phyloP scores from a whole-genome alignment of 2,888 invertebrate genomes.

The Pogonocherus hispidulus region DNA sequence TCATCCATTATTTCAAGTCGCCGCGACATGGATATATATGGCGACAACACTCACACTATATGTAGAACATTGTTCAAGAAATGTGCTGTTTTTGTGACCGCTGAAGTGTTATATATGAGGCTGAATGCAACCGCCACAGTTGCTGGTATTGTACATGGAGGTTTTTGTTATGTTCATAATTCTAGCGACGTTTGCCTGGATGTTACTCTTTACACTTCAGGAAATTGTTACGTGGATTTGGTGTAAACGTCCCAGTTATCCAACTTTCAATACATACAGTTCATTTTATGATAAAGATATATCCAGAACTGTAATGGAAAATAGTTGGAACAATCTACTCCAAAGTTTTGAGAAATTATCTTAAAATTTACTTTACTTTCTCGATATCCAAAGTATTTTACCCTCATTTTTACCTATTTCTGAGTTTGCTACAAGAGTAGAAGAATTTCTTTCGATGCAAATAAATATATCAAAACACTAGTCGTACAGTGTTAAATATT shows the following conservation, averaged over 20 bases:
- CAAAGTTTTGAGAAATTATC: no score
- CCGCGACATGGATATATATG: slow-evolving; percentile 42
- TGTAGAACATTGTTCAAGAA: slow-evolving; percentile 41
- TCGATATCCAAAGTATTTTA: no score
- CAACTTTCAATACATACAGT: no score
- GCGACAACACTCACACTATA: slow-evolving; percentile 41
- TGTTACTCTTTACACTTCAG: slow-evolving; percentile 6
- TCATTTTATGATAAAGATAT: no score
- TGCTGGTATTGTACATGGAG: slow-evolving; percentile 8
- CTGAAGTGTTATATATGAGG: slow-evolving; percentile 26
- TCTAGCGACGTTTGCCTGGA: not conserved
- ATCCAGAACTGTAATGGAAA: not conserved
- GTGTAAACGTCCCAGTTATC: not conserved
- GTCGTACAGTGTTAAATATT: no score
- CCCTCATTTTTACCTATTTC: no score
- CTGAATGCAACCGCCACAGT: slow-evolving; percentile 5
- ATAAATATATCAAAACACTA: no score
- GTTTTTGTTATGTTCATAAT: slow-evolving; percentile 8
- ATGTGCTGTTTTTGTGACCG: slow-evolving; percentile 28
- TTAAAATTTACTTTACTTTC: no score
- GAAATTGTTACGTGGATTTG: slow-evolving; percentile 16
- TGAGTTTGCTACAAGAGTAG: no score
- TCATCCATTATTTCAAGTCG: slow-evolving; percentile 62
- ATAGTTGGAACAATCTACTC: no score
- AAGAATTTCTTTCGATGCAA: no score